These are phyloP conservation scores for Catharus ustulatus DNA, from an alignment of 2,797 vertebrate species.

Conservation along the genomic window DNA sequence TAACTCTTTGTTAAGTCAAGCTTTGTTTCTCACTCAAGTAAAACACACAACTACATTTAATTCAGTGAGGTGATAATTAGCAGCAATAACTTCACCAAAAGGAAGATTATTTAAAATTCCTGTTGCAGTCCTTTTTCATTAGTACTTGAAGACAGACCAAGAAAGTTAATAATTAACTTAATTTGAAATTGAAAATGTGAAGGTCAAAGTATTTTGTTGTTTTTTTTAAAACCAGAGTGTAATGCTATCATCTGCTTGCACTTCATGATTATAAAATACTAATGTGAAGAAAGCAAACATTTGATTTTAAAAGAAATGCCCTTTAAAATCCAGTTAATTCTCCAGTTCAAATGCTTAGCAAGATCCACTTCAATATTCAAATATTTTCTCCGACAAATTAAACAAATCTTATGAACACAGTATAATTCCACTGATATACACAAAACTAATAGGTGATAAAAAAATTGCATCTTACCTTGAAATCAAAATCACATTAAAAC, in stretches of 20 bases:
- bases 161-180: slow-evolving; percentile 15
- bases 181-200: slow-evolving; percentile 2
- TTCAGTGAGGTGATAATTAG: neutral
- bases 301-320: slow-evolving; percentile 12
- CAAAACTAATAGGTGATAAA: neutral
- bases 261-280: slow-evolving; percentile 6
- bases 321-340: slow-evolving; percentile 6
- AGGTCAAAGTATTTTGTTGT: neutral
- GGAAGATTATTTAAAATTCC: slow-evolving; percentile 19
- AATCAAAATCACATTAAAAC: neutral
- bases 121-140: neutral
- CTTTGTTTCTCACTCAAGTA: neutral
- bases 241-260: neutral
- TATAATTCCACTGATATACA: neutral
- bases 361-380: neutral
- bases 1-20: neutral
- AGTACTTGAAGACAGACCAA: neutral
- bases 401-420: neutral
- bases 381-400: neutral
- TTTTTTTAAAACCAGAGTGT: neutral
- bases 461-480: neutral
- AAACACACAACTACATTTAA: neutral
- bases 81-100: neutral
- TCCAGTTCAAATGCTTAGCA: neutral
- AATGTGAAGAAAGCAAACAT: neutral